A percentile compares a stretch with the other conserved stretches of the same genome.
Conservation (phyloP, 2,797 vertebrate genomes). For the Eidolon dupreanum region DNA sequence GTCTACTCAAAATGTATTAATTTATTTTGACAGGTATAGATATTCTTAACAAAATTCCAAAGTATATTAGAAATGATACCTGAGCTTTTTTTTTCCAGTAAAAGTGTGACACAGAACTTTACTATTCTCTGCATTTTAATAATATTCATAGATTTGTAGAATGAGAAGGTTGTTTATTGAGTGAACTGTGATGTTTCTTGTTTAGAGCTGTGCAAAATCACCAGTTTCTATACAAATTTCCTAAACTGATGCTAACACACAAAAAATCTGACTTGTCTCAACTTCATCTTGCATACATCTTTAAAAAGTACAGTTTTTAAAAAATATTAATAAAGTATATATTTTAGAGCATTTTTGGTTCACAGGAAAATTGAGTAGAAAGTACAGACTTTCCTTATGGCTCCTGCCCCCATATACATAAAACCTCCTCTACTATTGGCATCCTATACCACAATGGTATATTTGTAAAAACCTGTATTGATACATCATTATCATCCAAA, state of each 20-base stretch:
- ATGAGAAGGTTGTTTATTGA: neutral
- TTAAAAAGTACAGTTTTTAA: neutral
- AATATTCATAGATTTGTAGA: neutral
- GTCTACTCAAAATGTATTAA: slow-evolving; percentile 72
- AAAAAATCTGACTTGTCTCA: slow-evolving; percentile 1
- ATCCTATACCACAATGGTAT: neutral
- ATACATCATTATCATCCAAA: neutral
- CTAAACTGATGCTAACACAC: neutral
- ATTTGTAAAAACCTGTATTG: neutral
- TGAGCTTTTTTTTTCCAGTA: neutral
- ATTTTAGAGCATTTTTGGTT: slow-evolving; percentile 1
- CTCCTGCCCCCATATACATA: neutral
- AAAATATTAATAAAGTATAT: neutral
- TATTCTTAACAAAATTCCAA: slow-evolving; percentile 66
- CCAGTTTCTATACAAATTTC: neutral
- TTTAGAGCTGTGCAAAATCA: slow-evolving; percentile 15
- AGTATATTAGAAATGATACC: slow-evolving; percentile 58
- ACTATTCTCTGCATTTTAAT: slow-evolving; percentile 37
- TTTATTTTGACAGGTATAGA: slow-evolving; percentile 78
- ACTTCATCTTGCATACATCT: neutral
- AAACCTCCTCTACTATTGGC: neutral
- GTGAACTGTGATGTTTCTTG: neutral
- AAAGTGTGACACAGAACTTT: slow-evolving; percentile 31
- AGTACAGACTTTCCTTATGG: neutral
- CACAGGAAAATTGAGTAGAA: neutral